These are phyloP conservation scores for Meganola albula DNA, from an alignment of 2,888 invertebrate genomes.

Conservation along the genomic window DNA sequence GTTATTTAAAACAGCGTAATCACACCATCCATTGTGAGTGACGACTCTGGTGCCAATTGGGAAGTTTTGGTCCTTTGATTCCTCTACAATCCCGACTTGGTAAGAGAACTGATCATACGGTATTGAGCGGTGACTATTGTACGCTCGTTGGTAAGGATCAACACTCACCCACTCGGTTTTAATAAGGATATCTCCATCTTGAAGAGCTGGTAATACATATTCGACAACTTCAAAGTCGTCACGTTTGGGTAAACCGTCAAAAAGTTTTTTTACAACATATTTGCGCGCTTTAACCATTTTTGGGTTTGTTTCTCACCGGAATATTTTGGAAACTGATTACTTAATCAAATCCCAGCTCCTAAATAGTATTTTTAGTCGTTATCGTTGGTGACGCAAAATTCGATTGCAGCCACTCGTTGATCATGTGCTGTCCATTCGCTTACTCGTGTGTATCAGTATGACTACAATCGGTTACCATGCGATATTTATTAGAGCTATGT, in stretches of 20 bases:
- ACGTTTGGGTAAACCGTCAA: constrained; percentile 75
- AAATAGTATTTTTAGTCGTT: no score
- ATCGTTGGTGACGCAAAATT: no score
- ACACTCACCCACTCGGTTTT: constrained; percentile 46
- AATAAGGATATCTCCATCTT: constrained; percentile 43
- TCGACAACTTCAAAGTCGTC: constrained; percentile 78
- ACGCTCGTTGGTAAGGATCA: constrained; percentile 37
- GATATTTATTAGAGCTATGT: no score
- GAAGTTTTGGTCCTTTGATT: constrained; percentile 78
- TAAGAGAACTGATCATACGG: constrained; percentile 45
- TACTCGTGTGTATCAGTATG: no score
- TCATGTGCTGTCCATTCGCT: no score
- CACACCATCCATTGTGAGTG: constrained; percentile 57
- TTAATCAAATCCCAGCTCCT: no score
- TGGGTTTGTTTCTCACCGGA: no score
- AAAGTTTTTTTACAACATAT: constrained; percentile 59
- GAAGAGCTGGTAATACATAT: constrained; percentile 65
- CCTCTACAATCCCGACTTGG: constrained; percentile 63
- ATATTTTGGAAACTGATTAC: no score
- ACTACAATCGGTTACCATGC: no score
- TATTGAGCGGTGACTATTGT: constrained; percentile 20
- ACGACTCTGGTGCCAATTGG: constrained; percentile 79
- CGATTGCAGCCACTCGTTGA: no score
- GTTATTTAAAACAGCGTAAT: constrained; percentile 26
- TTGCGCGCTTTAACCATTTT: constrained; percentile 48